Evolutionary conservation across 2,888 invertebrate genomes (phyloP).

Genomic region (Aphidoletes aphidimyza): DNA sequence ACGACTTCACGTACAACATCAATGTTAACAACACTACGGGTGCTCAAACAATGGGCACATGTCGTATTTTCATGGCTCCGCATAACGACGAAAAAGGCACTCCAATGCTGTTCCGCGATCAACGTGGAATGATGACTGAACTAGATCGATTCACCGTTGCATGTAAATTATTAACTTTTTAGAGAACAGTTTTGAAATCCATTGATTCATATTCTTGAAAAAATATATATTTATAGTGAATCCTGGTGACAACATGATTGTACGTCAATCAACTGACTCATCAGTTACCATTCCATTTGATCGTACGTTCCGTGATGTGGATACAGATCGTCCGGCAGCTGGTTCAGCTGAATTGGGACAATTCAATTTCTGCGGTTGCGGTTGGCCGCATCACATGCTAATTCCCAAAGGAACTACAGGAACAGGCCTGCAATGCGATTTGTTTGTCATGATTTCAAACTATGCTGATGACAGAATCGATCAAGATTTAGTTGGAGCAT

Average conservation of each 20-base stretch:
- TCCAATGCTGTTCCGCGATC: constrained; percentile 70
- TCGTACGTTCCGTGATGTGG: constrained; percentile 77
- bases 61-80: constrained; percentile 75
- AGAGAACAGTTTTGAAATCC: background rate
- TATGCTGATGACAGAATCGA: constrained; percentile 70
- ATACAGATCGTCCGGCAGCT: constrained; percentile 70
- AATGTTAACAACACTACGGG: constrained; percentile 70
- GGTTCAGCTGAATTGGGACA: constrained; percentile 67
- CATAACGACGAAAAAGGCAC: constrained; percentile 74
- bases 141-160: constrained; percentile 74
- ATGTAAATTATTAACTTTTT: constrained; percentile 67
- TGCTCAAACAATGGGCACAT: constrained; percentile 69
- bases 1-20: constrained; percentile 75
- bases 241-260: constrained; percentile 75
- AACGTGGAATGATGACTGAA: constrained; percentile 73
- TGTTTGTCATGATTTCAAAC: constrained; percentile 83
- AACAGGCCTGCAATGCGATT: constrained; percentile 74
- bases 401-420: constrained; percentile 76
- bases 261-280: constrained; percentile 75
- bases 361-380: constrained; percentile 56
- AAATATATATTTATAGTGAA: constrained; percentile 60
- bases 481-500: too few species aligned
- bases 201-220: too few species aligned
- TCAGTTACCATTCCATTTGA: constrained; percentile 86
- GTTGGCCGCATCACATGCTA: constrained; percentile 85